Evolutionary conservation across 2,113 vertebrate genomes (phyloP).

Genomic region (Suncus etruscus): DNA sequence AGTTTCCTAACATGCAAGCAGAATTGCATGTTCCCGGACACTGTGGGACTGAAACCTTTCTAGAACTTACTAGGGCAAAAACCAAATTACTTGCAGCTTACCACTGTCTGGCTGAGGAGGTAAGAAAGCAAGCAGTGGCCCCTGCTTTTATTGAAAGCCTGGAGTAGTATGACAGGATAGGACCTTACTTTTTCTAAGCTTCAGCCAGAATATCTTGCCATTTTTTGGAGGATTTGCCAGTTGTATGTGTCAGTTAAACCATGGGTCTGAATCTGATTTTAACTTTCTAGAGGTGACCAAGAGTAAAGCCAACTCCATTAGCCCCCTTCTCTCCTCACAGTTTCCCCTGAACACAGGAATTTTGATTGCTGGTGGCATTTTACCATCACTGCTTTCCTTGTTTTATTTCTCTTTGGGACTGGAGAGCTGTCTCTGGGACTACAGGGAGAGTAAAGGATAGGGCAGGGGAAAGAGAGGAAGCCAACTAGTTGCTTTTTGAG

Average conservation of each 20-base stretch:
- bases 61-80: slow-evolving; percentile 11
- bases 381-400: not conserved
- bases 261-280: not conserved
- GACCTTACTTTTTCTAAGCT: slow-evolving; percentile 61
- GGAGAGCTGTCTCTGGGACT: not conserved
- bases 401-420: not conserved
- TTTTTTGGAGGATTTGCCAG: slow-evolving; percentile 69
- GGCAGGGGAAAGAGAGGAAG: not conserved
- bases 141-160: slow-evolving; percentile 48
- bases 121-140: slow-evolving; percentile 9
- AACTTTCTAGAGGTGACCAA: not conserved
- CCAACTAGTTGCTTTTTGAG: not conserved
- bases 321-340: not conserved
- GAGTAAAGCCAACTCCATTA: not conserved
- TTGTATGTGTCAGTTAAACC: slow-evolving; percentile 31
- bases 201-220: slow-evolving; percentile 65
- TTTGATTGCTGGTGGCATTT: not conserved
- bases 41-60: slow-evolving; percentile 3
- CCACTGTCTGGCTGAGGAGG: not conserved
- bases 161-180: not conserved
- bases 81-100: slow-evolving; percentile 41
- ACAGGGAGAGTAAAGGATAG: not conserved
- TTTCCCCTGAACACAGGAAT: not conserved
- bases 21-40: not conserved
- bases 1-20: not conserved